phyloP scores from a whole-genome alignment of 1,140 invertebrate species.

The Babylonia areolata region DNA sequence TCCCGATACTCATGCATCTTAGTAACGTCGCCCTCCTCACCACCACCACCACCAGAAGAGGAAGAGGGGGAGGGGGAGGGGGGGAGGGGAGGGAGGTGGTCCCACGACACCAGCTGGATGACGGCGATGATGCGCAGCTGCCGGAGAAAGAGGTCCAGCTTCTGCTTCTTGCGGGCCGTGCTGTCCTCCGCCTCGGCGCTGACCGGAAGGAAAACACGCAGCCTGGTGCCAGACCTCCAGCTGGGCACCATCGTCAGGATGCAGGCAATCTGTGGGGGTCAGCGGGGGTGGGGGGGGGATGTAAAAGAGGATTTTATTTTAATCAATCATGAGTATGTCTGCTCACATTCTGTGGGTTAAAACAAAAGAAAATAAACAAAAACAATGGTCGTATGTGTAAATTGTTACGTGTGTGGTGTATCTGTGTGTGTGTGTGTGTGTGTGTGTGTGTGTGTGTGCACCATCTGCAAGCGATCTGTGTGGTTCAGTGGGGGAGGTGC shows the following conservation, averaged over 20 bases:
- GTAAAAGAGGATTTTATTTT: too few species aligned
- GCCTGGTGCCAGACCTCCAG: slow-evolving; percentile 81
- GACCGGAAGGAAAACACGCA: slow-evolving; percentile 90
- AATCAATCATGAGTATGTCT: too few species aligned
- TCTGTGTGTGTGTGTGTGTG: too few species aligned
- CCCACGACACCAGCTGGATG: slow-evolving; percentile 78
- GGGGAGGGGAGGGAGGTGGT: slow-evolving; percentile 74
- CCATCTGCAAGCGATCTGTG: too few species aligned
- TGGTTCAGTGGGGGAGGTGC: too few species aligned
- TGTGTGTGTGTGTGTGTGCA: too few species aligned
- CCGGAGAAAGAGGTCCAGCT: slow-evolving; percentile 78
- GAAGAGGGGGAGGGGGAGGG: background rate
- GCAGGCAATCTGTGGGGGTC: slow-evolving; percentile 83
- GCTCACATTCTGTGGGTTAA: too few species aligned
- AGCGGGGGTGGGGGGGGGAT: too few species aligned
- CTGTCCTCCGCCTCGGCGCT: slow-evolving; percentile 69
- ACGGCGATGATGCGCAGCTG: slow-evolving; percentile 79
- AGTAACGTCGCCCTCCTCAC: slow-evolving; percentile 27
- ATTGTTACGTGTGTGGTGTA: too few species aligned
- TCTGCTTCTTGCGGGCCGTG: slow-evolving; percentile 77
- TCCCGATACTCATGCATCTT: slow-evolving; percentile 59
- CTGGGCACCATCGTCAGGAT: slow-evolving; percentile 90
- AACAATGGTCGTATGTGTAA: too few species aligned
- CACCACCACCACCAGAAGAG: background rate
- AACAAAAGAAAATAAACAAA: background rate